A percentile compares a stretch with the other conserved stretches of the same genome.
phyloP scores from a whole-genome alignment of 2,113 vertebrate species.

The Larimichthys polyactis region DNA sequence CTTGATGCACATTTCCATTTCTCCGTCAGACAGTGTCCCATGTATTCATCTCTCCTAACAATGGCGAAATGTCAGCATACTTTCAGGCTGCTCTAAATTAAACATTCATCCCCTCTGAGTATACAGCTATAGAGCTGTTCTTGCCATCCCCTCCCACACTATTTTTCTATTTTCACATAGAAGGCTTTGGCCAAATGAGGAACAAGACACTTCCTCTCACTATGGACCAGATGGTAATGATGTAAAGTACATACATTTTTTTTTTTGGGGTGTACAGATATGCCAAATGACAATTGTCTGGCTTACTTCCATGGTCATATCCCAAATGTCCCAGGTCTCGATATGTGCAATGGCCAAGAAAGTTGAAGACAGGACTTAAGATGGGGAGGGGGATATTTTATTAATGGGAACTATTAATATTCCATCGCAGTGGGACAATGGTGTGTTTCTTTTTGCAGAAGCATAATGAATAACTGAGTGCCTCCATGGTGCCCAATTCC shows the following conservation, averaged over 20 bases:
- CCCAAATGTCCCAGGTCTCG: slow-evolving; percentile 53
- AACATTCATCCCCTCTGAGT: slow-evolving; percentile 78
- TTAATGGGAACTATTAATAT: slow-evolving; percentile 87
- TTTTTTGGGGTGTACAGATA: slow-evolving; percentile 41
- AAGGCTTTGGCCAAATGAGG: slow-evolving; percentile 41
- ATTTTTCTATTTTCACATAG: slow-evolving; percentile 61
- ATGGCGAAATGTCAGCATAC: slow-evolving; percentile 81
- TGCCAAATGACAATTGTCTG: slow-evolving; percentile 38
- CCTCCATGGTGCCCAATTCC: slow-evolving; percentile 76
- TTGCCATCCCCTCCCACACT: slow-evolving; percentile 48
- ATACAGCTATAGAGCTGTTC: slow-evolving; percentile 60
- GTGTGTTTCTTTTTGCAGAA: slow-evolving; percentile 83
- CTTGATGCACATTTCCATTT: slow-evolving; percentile 79
- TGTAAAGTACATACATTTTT: background rate
- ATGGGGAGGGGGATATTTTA: slow-evolving; percentile 81
- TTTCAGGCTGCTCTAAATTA: slow-evolving; percentile 81
- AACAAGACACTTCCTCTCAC: slow-evolving; percentile 23
- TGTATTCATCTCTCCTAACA: slow-evolving; percentile 80
- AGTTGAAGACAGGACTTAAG: slow-evolving; percentile 70
- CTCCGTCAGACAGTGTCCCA: slow-evolving; percentile 72
- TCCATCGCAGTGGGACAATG: slow-evolving; percentile 81
- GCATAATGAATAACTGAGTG: slow-evolving; percentile 86
- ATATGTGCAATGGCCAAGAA: slow-evolving; percentile 67
- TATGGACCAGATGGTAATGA: slow-evolving; percentile 40
- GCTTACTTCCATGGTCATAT: slow-evolving; percentile 40